phyloP scores from a whole-genome alignment of 2,113 vertebrate species.

The Colius striatus region DNA sequence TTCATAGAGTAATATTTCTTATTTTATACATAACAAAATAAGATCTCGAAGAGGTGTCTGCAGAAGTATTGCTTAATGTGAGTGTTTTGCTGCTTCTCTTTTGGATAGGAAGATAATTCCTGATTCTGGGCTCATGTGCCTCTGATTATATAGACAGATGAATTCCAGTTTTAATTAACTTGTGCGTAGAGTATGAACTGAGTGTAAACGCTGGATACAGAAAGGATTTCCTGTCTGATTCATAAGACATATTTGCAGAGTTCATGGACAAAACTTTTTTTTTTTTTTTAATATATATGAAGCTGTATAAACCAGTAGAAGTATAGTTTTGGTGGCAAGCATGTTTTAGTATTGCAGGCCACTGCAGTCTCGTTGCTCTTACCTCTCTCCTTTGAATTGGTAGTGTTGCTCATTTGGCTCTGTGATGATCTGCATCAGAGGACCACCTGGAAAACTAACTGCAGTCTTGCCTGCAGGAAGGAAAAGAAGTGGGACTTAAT shows the following conservation, averaged over 20 bases:
- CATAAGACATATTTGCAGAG: neutral
- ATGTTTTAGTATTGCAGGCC: neutral
- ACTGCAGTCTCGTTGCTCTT: neutral
- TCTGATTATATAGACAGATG: neutral
- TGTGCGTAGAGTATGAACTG: neutral
- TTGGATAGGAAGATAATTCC: neutral
- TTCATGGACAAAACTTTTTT: neutral
- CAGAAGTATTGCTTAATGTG: neutral
- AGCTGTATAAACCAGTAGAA: neutral
- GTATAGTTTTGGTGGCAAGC: neutral
- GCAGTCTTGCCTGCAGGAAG: neutral
- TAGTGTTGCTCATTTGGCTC: neutral
- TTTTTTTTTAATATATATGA: too few relatives aligned
- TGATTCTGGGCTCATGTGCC: neutral
- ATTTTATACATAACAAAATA: neutral
- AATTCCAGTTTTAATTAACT: conserved; percentile 18
- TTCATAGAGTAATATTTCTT: neutral
- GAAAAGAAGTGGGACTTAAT: neutral
- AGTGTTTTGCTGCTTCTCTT: neutral
- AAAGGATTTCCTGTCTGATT: conserved; percentile 6
- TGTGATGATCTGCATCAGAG: neutral
- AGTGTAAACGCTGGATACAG: neutral
- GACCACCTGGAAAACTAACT: neutral
- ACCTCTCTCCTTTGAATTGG: neutral
- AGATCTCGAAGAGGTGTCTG: neutral